Conservation (phyloP, 2,888 invertebrate species). For the Leptinotarsa peninsularis region DNA sequence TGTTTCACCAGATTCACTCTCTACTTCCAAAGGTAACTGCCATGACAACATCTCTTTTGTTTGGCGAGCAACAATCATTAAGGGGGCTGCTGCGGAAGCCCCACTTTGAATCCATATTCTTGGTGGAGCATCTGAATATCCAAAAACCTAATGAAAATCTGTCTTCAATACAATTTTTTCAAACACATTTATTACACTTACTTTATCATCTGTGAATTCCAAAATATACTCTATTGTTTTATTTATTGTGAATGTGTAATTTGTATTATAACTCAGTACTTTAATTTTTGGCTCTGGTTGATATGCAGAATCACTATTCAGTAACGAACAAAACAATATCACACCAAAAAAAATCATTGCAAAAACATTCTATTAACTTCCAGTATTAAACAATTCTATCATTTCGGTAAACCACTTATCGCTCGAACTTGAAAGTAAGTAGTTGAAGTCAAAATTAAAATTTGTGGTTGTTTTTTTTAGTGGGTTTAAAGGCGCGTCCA, state of each 20-base stretch:
- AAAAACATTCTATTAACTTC: neutral
- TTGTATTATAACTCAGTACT: conserved; percentile 19
- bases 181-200: conserved; percentile 16
- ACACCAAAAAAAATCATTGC: conserved; percentile 5
- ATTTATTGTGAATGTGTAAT: conserved; percentile 33
- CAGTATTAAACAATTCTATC: neutral
- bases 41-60: conserved; percentile 82
- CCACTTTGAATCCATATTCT: conserved; percentile 51
- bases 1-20: conserved; percentile 63
- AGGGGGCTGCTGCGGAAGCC: conserved; percentile 65
- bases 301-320: conserved; percentile 9
- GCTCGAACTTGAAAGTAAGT: no score
- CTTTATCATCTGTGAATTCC: conserved; percentile 39
- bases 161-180: neutral
- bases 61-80: conserved; percentile 81
- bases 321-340: neutral
- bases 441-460: neutral
- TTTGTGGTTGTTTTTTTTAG: neutral
- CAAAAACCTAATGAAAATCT: conserved; percentile 18
- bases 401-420: neutral
- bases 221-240: conserved; percentile 44
- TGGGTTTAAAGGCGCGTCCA: neutral
- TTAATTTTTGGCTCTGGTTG: conserved; percentile 1
- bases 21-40: conserved; percentile 80
- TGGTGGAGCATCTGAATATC: conserved; percentile 43